phyloP scores from a whole-genome alignment of 1,140 invertebrate genomes.

The Theocolax elegans region DNA sequence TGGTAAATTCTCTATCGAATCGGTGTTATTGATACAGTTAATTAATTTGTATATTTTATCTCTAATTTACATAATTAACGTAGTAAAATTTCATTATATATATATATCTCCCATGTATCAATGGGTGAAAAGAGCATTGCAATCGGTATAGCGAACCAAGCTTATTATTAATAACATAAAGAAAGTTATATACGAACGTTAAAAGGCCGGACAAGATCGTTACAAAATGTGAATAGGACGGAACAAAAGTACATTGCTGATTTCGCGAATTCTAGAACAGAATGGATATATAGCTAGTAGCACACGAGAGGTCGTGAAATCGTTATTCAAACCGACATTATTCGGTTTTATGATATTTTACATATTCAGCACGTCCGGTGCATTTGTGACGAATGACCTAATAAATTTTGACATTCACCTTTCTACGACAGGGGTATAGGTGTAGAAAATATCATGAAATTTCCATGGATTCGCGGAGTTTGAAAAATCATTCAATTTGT shows the following conservation, averaged over 20 bases:
- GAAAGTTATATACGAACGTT: neutral
- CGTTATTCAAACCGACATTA: slow-evolving; percentile 38
- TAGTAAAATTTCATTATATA: too few species aligned
- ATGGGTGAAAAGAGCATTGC: too few species aligned
- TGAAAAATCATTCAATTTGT: slow-evolving; percentile 19
- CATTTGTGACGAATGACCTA: slow-evolving; percentile 29
- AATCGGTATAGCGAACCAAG: too few species aligned
- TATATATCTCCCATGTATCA: too few species aligned
- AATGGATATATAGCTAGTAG: neutral
- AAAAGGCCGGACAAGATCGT: neutral
- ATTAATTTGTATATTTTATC: too few species aligned
- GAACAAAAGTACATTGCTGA: slow-evolving; percentile 15
- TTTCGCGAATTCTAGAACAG: slow-evolving; percentile 8
- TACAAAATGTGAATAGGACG: neutral
- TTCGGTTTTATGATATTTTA: slow-evolving; percentile 37
- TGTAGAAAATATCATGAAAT: neutral
- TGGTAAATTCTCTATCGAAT: too few species aligned
- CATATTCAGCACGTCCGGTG: slow-evolving; percentile 22
- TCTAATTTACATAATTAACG: too few species aligned
- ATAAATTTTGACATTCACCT: slow-evolving; percentile 29
- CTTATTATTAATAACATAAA: too few species aligned
- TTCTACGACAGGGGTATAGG: neutral
- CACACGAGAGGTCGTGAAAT: slow-evolving; percentile 9
- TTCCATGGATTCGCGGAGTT: neutral
- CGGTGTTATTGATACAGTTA: too few species aligned